Evolutionary conservation across 2,113 vertebrate species (phyloP).

Genomic region (Ceuthmochares aereus): DNA sequence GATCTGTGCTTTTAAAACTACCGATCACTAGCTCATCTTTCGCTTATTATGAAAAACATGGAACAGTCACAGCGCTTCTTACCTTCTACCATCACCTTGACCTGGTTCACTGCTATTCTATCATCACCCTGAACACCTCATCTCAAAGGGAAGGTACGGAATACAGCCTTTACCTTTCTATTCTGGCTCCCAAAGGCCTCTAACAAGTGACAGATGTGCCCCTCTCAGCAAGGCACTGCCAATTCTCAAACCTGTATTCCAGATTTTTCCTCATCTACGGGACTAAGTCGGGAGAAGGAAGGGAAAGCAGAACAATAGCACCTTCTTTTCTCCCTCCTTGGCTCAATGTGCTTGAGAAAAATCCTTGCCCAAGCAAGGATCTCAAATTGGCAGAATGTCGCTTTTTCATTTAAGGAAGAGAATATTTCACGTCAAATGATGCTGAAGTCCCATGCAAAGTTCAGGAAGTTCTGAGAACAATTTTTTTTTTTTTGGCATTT

Average conservation of each 20-base stretch:
- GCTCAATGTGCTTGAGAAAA: background rate
- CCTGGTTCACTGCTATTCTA: too few species aligned
- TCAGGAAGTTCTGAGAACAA: background rate
- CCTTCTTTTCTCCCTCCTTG: background rate
- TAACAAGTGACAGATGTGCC: accelerated
- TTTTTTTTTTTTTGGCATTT: background rate
- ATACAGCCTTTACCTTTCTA: background rate
- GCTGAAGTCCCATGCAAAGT: background rate
- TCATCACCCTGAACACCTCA: too few species aligned
- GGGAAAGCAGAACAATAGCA: background rate
- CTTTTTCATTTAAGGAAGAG: background rate
- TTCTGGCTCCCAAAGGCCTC: too few species aligned
- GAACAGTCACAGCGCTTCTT: background rate
- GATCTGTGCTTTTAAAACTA: background rate
- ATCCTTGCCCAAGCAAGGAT: background rate
- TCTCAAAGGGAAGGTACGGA: background rate
- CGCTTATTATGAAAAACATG: background rate
- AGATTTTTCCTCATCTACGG: background rate
- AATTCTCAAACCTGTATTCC: background rate
- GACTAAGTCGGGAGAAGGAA: background rate
- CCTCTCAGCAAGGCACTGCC: background rate
- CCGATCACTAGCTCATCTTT: background rate
- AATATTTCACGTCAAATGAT: background rate
- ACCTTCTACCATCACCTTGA: background rate
- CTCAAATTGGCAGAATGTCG: background rate